Base-by-base conservation (phyloP, 1,140 invertebrate genomes). In the Drosophila ananassae region DNA sequence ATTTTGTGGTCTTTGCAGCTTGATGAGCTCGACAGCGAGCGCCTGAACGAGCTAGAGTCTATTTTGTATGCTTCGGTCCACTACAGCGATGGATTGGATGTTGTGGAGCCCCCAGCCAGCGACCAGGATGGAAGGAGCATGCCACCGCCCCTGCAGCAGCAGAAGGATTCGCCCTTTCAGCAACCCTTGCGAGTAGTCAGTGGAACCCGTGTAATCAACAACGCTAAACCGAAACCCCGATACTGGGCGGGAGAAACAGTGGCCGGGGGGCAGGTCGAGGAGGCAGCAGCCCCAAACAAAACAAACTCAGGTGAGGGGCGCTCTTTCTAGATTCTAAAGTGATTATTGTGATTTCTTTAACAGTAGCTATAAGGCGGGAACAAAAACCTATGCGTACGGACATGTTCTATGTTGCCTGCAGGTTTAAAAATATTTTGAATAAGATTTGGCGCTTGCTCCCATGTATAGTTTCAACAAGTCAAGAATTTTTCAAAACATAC, bases 31-130 rank as follows among this genome's bases (percentile, higher is more conserved):
- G 90, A 91, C 48, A 77, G 60, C 39, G 90, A 91, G 22, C 71
- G 74, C 37, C 68, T 94, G 22, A 85, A 93, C 83, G 90, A 92
- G 55, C 63, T 93, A 30, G 92, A 93, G 71, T 87, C 91, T 46
- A 87, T 85, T 57, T 80, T 93, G 0, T 93, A 93, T 55, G 89
- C 91, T 32, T 90, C 92, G 68, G 83, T 93, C 66, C 77, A 85
- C 34, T 90, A 85, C 47, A 81, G 73, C 75, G 87, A 87, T 61
- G 64, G 59, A 48, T 48, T 28, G 1, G 58, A 32, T 25, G 30
- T 24, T 46, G 25, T 5, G 41, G 66, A 66, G n/a, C 46, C 50
- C 44, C 17, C 55, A 10, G 2, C 50, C 22, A 54, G 9, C 21
- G 52, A 47, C 28, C 34, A 57, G 22, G 79, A 83, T 41, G 54